Percentiles rank a stretch among this genome's conserved stretches.
These are phyloP conservation scores for Anguilla megastoma DNA, from an alignment of 2,797 vertebrate genomes.

Conservation along the genomic window DNA sequence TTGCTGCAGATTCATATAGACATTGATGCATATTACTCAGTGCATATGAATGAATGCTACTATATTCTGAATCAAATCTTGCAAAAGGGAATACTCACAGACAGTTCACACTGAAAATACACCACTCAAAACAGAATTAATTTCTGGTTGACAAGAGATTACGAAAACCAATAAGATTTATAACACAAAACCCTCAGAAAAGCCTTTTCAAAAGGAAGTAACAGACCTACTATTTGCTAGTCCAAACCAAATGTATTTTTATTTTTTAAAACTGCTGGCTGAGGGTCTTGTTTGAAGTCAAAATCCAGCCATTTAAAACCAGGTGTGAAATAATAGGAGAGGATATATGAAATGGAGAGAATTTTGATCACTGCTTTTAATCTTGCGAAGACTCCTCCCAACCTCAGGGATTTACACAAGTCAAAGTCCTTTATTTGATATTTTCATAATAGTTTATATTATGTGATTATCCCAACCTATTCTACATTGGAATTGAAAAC, in stretches of 20 bases:
- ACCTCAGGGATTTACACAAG: neutral
- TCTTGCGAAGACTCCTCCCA: neutral
- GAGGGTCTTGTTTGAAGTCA: neutral
- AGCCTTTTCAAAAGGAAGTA: neutral
- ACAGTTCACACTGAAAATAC: too few species aligned
- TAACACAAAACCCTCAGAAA: neutral
- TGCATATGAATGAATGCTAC: neutral
- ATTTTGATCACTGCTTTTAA: neutral
- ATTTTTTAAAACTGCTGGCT: too few species aligned
- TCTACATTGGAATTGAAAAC: too few species aligned
- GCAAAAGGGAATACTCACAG: neutral
- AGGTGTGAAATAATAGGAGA: neutral
- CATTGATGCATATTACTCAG: neutral
- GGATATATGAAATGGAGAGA: neutral
- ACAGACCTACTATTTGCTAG: too few species aligned
- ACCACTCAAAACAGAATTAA: too few species aligned
- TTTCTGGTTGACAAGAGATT: neutral
- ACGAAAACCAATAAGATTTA: neutral
- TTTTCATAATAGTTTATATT: too few species aligned
- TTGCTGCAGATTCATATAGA: neutral
- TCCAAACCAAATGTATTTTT: too few species aligned
- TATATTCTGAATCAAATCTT: neutral
- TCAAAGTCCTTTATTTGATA: too few species aligned
- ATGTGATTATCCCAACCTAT: too few species aligned
- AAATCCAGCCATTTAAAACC: neutral